Conservation (phyloP, 2,888 invertebrate genomes). For the Spisula subtruncata region DNA sequence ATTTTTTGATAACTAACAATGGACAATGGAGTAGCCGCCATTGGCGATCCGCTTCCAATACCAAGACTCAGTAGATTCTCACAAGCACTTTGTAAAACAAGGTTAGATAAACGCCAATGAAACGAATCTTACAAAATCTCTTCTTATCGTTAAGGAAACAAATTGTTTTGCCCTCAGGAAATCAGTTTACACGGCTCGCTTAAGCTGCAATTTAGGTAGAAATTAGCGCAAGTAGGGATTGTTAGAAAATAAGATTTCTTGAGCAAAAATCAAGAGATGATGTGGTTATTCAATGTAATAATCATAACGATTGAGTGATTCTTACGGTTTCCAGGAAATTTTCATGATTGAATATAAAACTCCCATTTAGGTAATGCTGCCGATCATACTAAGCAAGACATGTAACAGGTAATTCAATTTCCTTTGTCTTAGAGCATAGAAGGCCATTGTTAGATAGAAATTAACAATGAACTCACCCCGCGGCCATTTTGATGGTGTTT, state of each 20-base stretch:
- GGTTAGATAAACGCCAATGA: slow-evolving; percentile 30
- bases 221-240: slow-evolving; percentile 46
- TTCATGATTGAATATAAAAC: slow-evolving; percentile 27
- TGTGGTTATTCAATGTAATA: slow-evolving; percentile 48
- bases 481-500: background rate
- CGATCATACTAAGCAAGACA: background rate
- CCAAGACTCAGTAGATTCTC: background rate
- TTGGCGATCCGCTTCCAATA: background rate
- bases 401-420: slow-evolving; percentile 10
- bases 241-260: slow-evolving; percentile 59
- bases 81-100: background rate
- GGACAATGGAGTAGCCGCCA: background rate
- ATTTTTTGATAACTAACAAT: background rate
- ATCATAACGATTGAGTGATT: slow-evolving; percentile 29
- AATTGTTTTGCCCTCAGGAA: slow-evolving; percentile 63
- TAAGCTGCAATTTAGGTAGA: slow-evolving; percentile 61
- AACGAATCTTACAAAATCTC: slow-evolving; percentile 49
- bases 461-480: slow-evolving; percentile 9
- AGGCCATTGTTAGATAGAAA: slow-evolving; percentile 17
- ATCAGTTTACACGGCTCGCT: slow-evolving; percentile 57
- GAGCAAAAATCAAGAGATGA: slow-evolving; percentile 55
- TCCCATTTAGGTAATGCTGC: slow-evolving; percentile 1
- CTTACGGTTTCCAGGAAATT: slow-evolving; percentile 22
- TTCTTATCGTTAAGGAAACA: slow-evolving; percentile 61
- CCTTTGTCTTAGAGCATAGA: background rate